These are phyloP conservation scores for Beris morrisii DNA, from an alignment of 2,888 invertebrate species.

Conservation along the genomic window DNA sequence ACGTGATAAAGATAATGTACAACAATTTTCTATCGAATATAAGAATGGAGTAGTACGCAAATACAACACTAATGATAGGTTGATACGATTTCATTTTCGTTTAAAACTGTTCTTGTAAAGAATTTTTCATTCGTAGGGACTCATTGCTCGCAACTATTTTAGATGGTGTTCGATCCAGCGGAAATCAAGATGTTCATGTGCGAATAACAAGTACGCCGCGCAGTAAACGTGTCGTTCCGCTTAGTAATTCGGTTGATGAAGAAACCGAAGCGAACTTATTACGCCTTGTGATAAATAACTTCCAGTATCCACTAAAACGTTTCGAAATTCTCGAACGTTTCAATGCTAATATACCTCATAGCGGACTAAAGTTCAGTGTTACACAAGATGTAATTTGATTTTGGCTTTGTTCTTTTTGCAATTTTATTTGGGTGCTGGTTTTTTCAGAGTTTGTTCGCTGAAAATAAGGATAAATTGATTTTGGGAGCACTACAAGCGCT, in stretches of 20 bases:
- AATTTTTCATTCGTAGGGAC: conserved; percentile 67
- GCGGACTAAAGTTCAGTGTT: conserved; percentile 93
- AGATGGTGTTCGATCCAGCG: conserved; percentile 95
- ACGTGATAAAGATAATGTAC: conserved; percentile 86
- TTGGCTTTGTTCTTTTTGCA: conserved; percentile 18
- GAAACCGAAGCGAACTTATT: conserved; percentile 89
- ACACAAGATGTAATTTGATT: conserved; percentile 84
- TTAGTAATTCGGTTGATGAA: conserved; percentile 90
- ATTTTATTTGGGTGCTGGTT: conserved; percentile 24
- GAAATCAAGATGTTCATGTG: conserved; percentile 95
- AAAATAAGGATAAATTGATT: conserved; percentile 97
- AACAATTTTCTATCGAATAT: conserved; percentile 92
- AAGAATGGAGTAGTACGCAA: conserved; percentile 85
- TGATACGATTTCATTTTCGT: conserved; percentile 39
- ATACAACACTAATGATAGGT: conserved; percentile 92
- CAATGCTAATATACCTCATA: conserved; percentile 97
- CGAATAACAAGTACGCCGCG: conserved; percentile 82
- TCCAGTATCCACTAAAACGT: conserved; percentile 59
- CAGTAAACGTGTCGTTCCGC: conserved; percentile 85
- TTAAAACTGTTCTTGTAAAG: neutral
- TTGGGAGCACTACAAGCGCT: conserved; percentile 85
- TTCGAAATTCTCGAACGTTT: conserved; percentile 89
- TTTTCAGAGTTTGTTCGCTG: conserved; percentile 89
- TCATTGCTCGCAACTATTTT: conserved; percentile 91
- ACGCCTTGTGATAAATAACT: conserved; percentile 62